Conservation (phyloP, 2,113 vertebrate genomes). For the Oceanodroma tethys region DNA sequence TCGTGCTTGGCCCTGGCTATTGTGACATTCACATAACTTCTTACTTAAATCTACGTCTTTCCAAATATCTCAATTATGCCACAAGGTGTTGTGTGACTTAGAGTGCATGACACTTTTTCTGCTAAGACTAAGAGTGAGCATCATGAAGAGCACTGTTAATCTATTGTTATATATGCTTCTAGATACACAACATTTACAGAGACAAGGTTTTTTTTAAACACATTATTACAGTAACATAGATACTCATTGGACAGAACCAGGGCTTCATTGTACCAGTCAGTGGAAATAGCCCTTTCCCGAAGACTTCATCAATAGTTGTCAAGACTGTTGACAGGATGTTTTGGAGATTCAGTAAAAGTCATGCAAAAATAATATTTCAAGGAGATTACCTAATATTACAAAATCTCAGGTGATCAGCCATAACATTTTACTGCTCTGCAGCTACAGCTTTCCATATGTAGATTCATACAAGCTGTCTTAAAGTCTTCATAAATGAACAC, state of each 20-base stretch:
- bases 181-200: neutral
- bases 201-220: neutral
- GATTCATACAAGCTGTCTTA: neutral
- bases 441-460: slow-evolving; percentile 4
- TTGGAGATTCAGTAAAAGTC: neutral
- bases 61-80: neutral
- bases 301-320: neutral
- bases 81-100: neutral
- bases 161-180: neutral
- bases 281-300: neutral
- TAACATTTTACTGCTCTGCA: slow-evolving; percentile 43
- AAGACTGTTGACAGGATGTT: neutral
- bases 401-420: slow-evolving; percentile 43
- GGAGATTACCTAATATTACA: slow-evolving; percentile 45
- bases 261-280: neutral
- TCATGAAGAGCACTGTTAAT: neutral
- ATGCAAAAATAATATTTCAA: slow-evolving; percentile 47
- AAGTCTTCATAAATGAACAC: slow-evolving; percentile 10
- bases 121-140: neutral
- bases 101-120: neutral
- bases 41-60: neutral
- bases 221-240: neutral
- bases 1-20: neutral
- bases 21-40: neutral
- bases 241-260: neutral